Evolutionary conservation across 2,797 vertebrate genomes (phyloP).

Genomic region (Danio jaintianensis): DNA sequence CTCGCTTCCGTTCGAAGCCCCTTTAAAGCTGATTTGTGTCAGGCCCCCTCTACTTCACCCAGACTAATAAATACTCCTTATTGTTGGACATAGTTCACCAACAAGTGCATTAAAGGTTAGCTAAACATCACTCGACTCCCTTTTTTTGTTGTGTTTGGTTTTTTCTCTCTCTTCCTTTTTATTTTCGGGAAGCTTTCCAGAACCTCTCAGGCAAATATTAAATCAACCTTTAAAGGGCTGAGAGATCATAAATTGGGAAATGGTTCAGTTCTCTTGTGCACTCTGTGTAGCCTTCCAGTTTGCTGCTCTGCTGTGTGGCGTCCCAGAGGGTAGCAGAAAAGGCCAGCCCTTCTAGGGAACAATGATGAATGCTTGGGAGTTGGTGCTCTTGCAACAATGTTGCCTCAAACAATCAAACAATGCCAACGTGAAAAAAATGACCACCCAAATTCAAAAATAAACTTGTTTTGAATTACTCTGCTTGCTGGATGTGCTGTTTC

Average conservation of each 20-base stretch:
- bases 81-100: constrained; percentile 62
- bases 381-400: constrained; percentile 62
- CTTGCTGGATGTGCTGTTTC: constrained; percentile 5
- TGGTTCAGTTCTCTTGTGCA: constrained; percentile 48
- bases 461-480: constrained; percentile 36
- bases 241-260: constrained; percentile 66
- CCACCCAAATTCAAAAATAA: constrained; percentile 62
- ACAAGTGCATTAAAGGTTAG: constrained; percentile 64
- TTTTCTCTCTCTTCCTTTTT: constrained; percentile 30
- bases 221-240: constrained; percentile 66
- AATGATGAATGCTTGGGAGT: constrained; percentile 63
- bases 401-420: constrained; percentile 65
- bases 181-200: constrained; percentile 61
- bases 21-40: constrained; percentile 17
- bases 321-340: constrained; percentile 61
- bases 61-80: constrained; percentile 63
- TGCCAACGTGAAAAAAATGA: constrained; percentile 60
- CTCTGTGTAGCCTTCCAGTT: constrained; percentile 60
- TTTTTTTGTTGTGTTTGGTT: constrained; percentile 38
- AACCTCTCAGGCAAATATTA: constrained; percentile 65
- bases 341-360: constrained; percentile 61
- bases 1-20: constrained; percentile 3
- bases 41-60: constrained; percentile 28
- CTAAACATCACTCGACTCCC: constrained; percentile 60
- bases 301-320: constrained; percentile 42